Conservation (phyloP, 2,888 invertebrate genomes). For the Yponomeuta malinellus region DNA sequence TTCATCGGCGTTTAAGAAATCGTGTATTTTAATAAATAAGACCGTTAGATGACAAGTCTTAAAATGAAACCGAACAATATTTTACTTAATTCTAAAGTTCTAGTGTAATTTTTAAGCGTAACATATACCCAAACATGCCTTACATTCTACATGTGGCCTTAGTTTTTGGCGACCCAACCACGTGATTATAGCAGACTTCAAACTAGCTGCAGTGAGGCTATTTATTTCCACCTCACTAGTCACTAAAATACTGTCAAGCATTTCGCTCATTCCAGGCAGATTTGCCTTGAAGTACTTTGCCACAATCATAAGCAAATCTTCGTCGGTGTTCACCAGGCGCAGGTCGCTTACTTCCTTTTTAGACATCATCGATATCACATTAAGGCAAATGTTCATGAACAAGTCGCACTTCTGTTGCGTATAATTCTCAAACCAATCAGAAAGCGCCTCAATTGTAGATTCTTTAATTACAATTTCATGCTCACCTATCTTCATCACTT, state of each 20-base stretch:
- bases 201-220: neutral
- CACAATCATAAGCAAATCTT: conserved; percentile 23
- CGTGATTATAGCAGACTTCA: neutral
- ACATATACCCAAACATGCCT: neutral
- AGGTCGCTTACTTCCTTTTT: conserved; percentile 13
- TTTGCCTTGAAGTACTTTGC: conserved; percentile 8
- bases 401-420: conserved; percentile 22
- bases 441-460: neutral
- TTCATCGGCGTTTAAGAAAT: no score
- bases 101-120: neutral
- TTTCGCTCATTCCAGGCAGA: neutral
- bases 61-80: no score
- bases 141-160: neutral
- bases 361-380: conserved; percentile 4
- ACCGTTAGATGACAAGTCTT: no score
- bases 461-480: conserved; percentile 10
- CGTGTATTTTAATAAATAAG: no score
- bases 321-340: conserved; percentile 23
- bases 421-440: conserved; percentile 16
- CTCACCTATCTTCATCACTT: neutral
- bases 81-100: neutral
- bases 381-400: conserved; percentile 8
- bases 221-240: neutral
- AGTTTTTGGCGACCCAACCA: neutral
- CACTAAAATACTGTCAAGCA: neutral